These are phyloP conservation scores for Chirona hameri DNA, from an alignment of 2,888 invertebrate genomes.

Conservation along the genomic window DNA sequence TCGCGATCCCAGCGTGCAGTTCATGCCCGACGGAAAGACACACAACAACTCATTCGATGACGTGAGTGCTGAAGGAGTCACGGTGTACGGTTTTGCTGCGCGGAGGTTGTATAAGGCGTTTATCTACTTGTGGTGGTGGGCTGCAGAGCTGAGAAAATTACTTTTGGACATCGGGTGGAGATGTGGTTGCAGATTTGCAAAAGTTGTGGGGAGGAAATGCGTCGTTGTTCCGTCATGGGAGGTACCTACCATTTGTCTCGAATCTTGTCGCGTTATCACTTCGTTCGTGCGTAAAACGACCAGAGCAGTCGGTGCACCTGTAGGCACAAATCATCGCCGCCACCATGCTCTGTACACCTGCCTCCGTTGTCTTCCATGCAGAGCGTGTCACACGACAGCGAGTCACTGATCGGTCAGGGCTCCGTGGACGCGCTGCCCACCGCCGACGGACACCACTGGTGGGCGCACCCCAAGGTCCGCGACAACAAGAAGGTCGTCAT, in stretches of 20 bases:
- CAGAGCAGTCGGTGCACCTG: too few species aligned
- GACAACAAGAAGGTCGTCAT: conserved; percentile 86
- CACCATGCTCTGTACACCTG: background rate
- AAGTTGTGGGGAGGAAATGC: too few species aligned
- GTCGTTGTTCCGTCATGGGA: too few species aligned
- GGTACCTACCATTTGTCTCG: too few species aligned
- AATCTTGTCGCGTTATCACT: too few species aligned
- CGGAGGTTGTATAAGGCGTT: too few species aligned
- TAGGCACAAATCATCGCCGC: background rate
- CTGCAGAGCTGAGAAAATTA: too few species aligned
- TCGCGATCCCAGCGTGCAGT: background rate
- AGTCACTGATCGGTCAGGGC: conserved; percentile 65
- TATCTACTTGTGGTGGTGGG: too few species aligned
- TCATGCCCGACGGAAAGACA: background rate
- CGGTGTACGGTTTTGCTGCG: too few species aligned
- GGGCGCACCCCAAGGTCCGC: conserved; percentile 74
- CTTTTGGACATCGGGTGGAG: too few species aligned
- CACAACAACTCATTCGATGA: background rate
- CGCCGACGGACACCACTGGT: conserved; percentile 57
- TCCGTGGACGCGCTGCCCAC: conserved; percentile 44
- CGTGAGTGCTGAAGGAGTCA: background rate
- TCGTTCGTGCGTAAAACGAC: too few species aligned
- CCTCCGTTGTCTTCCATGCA: conserved; percentile 35
- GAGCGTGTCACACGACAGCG: conserved; percentile 69
- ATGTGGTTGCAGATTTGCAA: too few species aligned